Conservation (phyloP, 2,113 vertebrate genomes). For the Sceloporus tristichus region DNA sequence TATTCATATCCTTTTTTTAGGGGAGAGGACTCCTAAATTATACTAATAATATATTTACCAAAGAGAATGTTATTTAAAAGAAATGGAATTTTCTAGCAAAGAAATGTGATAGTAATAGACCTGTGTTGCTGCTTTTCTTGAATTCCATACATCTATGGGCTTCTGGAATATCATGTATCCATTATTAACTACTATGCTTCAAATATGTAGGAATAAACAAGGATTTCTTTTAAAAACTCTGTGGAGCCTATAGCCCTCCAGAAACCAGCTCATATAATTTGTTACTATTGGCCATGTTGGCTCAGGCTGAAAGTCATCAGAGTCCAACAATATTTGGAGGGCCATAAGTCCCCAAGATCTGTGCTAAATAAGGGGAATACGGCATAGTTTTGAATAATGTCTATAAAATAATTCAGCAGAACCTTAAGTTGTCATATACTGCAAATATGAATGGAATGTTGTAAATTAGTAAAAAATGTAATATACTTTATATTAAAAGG, state of each 20-base stretch:
- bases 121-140: not conserved
- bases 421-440: not conserved
- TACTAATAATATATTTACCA: not conserved
- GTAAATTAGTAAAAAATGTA: not conserved
- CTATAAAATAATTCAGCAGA: not conserved
- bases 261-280: too few species aligned
- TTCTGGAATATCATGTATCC: conserved; percentile 38
- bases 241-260: too few species aligned
- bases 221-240: too few species aligned
- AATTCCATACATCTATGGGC: not conserved
- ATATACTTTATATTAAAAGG: not conserved
- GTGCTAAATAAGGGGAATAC: too few species aligned
- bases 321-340: too few species aligned
- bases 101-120: not conserved
- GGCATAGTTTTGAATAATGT: not conserved
- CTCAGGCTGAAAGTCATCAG: too few species aligned
- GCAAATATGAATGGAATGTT: too few species aligned
- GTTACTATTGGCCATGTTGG: too few species aligned
- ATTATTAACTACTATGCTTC: too few species aligned
- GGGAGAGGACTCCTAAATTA: not conserved
- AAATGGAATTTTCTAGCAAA: not conserved
- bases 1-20: too few species aligned
- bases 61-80: not conserved
- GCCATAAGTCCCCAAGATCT: too few species aligned
- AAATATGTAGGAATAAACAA: not conserved